Evolutionary conservation across 2,113 vertebrate genomes (phyloP).

Genomic region (Pseudorhombus dupliciocellatus): DNA sequence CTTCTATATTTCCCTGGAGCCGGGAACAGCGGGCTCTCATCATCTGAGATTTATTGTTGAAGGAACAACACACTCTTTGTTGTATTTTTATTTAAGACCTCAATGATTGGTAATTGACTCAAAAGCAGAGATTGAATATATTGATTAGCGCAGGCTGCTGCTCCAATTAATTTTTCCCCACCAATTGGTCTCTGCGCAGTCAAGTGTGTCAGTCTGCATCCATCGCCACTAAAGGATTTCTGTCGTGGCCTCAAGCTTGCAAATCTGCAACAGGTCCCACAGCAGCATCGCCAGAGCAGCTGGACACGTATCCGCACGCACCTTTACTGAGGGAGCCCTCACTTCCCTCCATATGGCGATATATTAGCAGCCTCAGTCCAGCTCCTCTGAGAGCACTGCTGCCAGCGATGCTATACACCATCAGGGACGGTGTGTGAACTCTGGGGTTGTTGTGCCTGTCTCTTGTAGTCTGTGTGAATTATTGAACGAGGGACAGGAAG

Average conservation of each 20-base stretch:
- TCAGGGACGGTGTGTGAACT: not conserved
- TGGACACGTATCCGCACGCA: constrained; percentile 10
- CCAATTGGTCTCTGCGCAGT: constrained; percentile 20
- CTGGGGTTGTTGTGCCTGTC: not conserved
- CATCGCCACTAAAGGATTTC: constrained; percentile 2
- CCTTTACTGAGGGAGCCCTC: constrained; percentile 1
- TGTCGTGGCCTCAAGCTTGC: constrained; percentile 8
- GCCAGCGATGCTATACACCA: constrained; percentile 9
- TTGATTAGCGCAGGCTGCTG: constrained; percentile 45
- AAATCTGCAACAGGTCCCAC: not conserved
- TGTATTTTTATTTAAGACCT: constrained; percentile 14
- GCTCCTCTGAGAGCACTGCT: constrained; percentile 6
- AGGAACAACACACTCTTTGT: not conserved
- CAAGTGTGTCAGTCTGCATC: constrained; percentile 3
- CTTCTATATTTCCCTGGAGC: not conserved
- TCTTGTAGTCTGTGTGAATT: not conserved
- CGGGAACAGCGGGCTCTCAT: not conserved
- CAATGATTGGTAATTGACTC: constrained; percentile 42
- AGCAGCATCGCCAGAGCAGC: not conserved
- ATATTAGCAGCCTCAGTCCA: constrained; percentile 17
- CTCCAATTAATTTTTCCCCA: constrained; percentile 26
- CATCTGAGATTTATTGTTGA: not conserved
- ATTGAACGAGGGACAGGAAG: constrained; percentile 9
- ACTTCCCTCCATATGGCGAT: constrained; percentile 8
- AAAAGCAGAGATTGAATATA: constrained; percentile 28